Conservation (phyloP, 2,113 vertebrate species). For the Dascyllus trimaculatus region DNA sequence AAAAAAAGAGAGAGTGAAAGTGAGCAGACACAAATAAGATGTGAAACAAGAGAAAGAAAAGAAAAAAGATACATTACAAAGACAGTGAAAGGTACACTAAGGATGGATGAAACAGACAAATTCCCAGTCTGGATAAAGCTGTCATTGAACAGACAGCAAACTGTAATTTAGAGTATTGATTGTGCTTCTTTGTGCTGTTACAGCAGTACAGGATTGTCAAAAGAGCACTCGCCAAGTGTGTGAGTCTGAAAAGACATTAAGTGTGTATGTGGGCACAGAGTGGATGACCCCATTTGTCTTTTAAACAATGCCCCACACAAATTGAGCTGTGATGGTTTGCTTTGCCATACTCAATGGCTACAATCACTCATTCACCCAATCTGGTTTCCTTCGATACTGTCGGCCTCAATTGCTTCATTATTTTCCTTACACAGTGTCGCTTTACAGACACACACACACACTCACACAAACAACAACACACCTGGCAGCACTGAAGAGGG, state of each 20-base stretch:
- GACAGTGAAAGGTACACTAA: neutral
- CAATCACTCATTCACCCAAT: neutral
- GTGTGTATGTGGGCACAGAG: neutral
- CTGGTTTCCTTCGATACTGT: neutral
- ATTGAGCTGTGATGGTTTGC: neutral
- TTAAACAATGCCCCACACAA: neutral
- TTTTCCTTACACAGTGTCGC: no score
- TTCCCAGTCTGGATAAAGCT: no score
- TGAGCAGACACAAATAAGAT: neutral
- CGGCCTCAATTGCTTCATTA: neutral
- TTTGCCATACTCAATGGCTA: neutral
- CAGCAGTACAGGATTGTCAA: neutral
- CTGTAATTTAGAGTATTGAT: constrained; percentile 14
- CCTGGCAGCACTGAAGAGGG: constrained; percentile 97
- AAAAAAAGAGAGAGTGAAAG: neutral
- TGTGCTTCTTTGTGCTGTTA: constrained; percentile 7
- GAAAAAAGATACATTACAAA: neutral
- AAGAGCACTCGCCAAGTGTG: neutral
- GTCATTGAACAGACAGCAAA: no score
- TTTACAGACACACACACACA: neutral
- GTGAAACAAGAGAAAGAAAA: neutral
- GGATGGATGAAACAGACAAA: no score
- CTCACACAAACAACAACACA: constrained; percentile 75
- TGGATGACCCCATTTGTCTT: neutral
- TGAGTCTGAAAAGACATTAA: neutral